These are phyloP conservation scores for Philereme transversata DNA, from an alignment of 2,888 invertebrate genomes.

Conservation along the genomic window DNA sequence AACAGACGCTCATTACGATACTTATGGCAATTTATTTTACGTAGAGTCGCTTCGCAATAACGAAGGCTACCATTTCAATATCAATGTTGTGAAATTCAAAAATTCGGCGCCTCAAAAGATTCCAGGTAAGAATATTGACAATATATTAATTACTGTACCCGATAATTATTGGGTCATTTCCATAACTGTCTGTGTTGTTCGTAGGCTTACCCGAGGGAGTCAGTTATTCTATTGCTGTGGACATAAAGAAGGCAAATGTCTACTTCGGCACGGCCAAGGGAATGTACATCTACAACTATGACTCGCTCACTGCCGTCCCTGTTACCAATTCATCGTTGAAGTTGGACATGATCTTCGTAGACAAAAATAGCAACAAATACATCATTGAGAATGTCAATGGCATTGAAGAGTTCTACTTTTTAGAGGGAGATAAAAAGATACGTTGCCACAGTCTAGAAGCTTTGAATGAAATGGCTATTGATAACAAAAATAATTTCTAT, in stretches of 20 bases:
- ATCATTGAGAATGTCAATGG: slow-evolving; percentile 64
- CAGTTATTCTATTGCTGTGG: slow-evolving; percentile 69
- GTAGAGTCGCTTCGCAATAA: slow-evolving; percentile 56
- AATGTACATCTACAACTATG: slow-evolving; percentile 63
- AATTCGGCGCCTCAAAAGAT: slow-evolving; percentile 52
- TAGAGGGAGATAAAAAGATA: slow-evolving; percentile 62
- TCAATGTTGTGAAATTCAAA: slow-evolving; percentile 56
- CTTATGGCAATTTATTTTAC: slow-evolving; percentile 66
- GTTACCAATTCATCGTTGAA: slow-evolving; percentile 53
- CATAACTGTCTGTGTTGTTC: slow-evolving; percentile 14
- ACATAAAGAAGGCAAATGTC: slow-evolving; percentile 58
- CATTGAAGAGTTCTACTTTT: slow-evolving; percentile 61
- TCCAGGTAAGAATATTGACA: slow-evolving; percentile 50
- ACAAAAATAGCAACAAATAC: slow-evolving; percentile 70
- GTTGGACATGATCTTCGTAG: slow-evolving; percentile 65
- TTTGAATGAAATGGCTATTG: slow-evolving; percentile 65
- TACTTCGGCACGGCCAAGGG: slow-evolving; percentile 71
- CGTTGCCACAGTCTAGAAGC: slow-evolving; percentile 58
- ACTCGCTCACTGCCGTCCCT: slow-evolving; percentile 52
- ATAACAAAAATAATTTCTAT: slow-evolving; percentile 69
- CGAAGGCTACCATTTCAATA: slow-evolving; percentile 60
- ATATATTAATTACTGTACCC: too few relatives aligned
- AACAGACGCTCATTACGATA: slow-evolving; percentile 67
- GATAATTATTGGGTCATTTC: background rate
- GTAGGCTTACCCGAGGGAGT: slow-evolving; percentile 65